These are phyloP conservation scores for Pseudomyrmex flavicornis DNA, from an alignment of 1,140 invertebrate species.

Conservation along the genomic window DNA sequence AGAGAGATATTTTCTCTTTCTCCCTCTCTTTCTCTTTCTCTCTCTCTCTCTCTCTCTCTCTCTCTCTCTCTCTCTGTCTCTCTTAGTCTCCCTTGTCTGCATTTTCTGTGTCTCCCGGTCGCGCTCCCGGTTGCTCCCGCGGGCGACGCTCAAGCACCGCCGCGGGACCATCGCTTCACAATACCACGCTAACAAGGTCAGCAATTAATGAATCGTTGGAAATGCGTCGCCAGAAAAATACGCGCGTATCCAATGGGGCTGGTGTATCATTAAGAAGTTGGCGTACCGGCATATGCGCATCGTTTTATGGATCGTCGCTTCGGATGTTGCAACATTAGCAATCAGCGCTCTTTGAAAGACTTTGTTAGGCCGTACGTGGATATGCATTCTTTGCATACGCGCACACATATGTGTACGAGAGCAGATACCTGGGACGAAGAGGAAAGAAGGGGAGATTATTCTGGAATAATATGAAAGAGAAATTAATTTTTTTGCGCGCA, in stretches of 20 bases:
- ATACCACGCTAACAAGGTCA: constrained; percentile 79
- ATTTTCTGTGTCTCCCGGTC: constrained; percentile 53
- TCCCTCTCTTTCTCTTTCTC: constrained; percentile 17
- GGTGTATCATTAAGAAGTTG: constrained; percentile 65
- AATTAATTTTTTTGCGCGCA: constrained; percentile 28
- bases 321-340: constrained; percentile 52
- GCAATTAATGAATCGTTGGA: constrained; percentile 79
- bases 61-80: constrained; percentile 17
- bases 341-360: constrained; percentile 46
- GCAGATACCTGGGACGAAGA: background rate
- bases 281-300: background rate
- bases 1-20: constrained; percentile 59
- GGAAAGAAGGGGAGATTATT: background rate
- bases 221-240: constrained; percentile 73
- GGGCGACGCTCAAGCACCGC: constrained; percentile 71
- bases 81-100: constrained; percentile 13
- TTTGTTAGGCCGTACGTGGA: constrained; percentile 2
- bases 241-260: constrained; percentile 53
- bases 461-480: constrained; percentile 25
- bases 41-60: constrained; percentile 24
- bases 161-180: constrained; percentile 73
- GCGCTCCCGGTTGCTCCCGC: constrained; percentile 60
- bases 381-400: constrained; percentile 11
- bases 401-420: background rate
- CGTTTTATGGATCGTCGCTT: constrained; percentile 45